Conservation (phyloP, 2,113 vertebrate genomes). For the Plotosus lineatus region DNA sequence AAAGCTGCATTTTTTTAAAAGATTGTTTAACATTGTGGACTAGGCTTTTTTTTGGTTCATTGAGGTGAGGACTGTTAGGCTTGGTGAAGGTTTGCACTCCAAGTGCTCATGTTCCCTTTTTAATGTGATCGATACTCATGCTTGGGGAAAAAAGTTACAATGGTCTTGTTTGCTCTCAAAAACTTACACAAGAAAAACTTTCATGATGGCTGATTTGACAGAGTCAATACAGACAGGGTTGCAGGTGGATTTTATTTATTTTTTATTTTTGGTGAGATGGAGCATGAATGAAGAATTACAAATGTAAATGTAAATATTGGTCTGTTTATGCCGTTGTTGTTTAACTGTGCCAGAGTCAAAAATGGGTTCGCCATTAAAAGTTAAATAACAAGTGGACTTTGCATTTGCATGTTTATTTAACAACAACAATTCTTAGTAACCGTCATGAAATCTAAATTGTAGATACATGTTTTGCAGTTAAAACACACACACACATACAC, state of each 20-base stretch:
- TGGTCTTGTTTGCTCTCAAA: no score
- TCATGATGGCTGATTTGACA: neutral
- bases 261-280: neutral
- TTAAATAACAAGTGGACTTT: constrained; percentile 4
- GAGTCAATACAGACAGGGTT: neutral
- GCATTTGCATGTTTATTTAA: constrained; percentile 27
- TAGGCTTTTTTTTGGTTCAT: no score
- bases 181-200: neutral
- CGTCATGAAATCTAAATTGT: neutral
- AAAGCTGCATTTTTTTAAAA: no score
- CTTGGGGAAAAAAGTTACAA: no score
- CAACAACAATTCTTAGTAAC: neutral
- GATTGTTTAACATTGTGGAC: no score
- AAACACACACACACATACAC: neutral
- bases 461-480: neutral
- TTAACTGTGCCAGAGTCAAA: neutral
- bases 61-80: no score
- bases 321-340: neutral
- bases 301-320: neutral
- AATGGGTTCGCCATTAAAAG: neutral
- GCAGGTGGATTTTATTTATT: neutral
- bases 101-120: no score
- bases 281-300: neutral
- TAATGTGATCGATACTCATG: no score
- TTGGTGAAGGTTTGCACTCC: no score